Conservation (phyloP, 1,140 invertebrate species). For the Drosophila trapezifrons region DNA sequence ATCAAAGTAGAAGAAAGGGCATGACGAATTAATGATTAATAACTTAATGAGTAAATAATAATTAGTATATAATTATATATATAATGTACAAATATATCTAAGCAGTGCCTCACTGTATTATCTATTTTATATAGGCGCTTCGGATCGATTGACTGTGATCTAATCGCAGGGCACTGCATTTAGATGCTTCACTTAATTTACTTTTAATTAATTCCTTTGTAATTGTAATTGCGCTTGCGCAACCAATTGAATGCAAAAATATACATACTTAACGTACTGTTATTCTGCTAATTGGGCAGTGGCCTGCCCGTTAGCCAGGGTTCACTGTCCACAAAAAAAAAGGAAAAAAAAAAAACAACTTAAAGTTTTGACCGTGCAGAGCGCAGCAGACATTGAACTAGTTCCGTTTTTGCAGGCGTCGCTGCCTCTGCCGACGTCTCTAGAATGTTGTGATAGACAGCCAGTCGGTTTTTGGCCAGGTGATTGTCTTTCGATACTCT, state of each 20-base stretch:
- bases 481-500: constrained; percentile 18
- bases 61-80: too few relatives aligned
- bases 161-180: constrained; percentile 14
- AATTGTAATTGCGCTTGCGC: constrained; percentile 8
- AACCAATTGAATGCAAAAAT: background rate
- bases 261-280: background rate
- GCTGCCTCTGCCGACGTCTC: too few relatives aligned
- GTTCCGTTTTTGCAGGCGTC: constrained; percentile 61
- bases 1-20: too few relatives aligned
- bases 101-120: background rate
- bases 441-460: constrained; percentile 25
- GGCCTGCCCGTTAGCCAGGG: background rate
- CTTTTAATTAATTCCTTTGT: constrained; percentile 31
- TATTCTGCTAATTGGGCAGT: background rate
- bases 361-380: constrained; percentile 37
- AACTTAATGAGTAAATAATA: too few relatives aligned
- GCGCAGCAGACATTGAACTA: constrained; percentile 64
- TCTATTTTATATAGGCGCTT: background rate
- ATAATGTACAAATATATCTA: too few relatives aligned
- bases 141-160: constrained; percentile 3
- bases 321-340: constrained; percentile 23
- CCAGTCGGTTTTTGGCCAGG: constrained; percentile 17
- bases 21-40: too few relatives aligned
- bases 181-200: constrained; percentile 15
- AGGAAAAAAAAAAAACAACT: background rate